Conservation (phyloP, 2,888 invertebrate genomes). For the Phasia obesa region DNA sequence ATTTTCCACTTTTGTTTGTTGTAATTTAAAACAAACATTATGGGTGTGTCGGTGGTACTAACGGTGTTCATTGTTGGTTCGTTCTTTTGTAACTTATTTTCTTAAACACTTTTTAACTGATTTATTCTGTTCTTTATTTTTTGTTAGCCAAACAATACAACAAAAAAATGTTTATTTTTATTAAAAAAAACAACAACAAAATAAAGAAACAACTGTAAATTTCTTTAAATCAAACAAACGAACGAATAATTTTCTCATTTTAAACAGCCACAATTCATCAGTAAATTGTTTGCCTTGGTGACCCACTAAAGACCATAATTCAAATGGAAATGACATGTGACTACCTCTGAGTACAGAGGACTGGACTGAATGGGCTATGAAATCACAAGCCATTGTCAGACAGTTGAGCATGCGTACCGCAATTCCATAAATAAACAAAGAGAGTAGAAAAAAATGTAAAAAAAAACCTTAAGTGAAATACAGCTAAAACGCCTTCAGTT, state of each 20-base stretch:
- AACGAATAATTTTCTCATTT: constrained; percentile 42
- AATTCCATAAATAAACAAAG: constrained; percentile 26
- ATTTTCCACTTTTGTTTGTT: not conserved
- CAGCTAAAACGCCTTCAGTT: constrained; percentile 52
- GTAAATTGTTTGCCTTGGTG: constrained; percentile 65
- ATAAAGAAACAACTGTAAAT: constrained; percentile 45
- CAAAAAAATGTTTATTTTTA: constrained; percentile 32
- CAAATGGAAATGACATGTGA: constrained; percentile 66
- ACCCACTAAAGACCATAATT: constrained; percentile 68
- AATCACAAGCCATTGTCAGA: constrained; percentile 23
- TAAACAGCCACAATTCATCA: constrained; percentile 53
- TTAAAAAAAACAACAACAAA: constrained; percentile 12
- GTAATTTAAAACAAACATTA: not conserved
- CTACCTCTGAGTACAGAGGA: constrained; percentile 16
- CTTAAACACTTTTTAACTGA: constrained; percentile 58
- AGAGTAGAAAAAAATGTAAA: constrained; percentile 2
- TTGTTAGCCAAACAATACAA: constrained; percentile 26
- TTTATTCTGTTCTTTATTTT: constrained; percentile 37
- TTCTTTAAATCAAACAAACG: constrained; percentile 24
- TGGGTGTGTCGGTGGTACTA: constrained; percentile 62
- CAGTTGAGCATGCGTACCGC: constrained; percentile 34
- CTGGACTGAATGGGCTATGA: not conserved
- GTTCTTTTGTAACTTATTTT: constrained; percentile 44
- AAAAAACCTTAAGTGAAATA: constrained; percentile 12
- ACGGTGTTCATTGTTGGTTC: constrained; percentile 59